These are phyloP conservation scores for Caracal caracal DNA, from an alignment of 2,113 vertebrate genomes.

Conservation along the genomic window DNA sequence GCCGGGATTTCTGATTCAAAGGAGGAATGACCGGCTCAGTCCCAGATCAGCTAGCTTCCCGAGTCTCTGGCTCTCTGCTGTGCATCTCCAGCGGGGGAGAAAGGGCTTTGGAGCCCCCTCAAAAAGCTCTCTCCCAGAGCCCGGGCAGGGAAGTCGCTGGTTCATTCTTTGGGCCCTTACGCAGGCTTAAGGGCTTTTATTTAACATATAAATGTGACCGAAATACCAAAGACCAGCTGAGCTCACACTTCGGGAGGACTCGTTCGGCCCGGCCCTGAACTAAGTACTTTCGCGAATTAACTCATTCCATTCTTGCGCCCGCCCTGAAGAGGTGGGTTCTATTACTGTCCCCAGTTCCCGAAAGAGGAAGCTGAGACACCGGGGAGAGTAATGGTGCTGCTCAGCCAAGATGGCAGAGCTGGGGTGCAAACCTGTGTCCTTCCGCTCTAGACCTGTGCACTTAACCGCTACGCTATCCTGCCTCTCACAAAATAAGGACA, in stretches of 20 bases:
- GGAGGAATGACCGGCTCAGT: rapidly evolving
- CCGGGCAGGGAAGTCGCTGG: neutral
- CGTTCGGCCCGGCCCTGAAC: neutral
- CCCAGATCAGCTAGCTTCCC: neutral
- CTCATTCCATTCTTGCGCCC: neutral
- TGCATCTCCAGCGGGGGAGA: neutral
- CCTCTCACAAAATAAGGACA: neutral
- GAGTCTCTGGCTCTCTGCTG: neutral
- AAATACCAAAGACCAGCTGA: neutral
- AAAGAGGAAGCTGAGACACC: neutral
- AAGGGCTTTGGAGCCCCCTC: neutral
- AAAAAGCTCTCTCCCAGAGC: neutral
- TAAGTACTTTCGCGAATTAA: neutral
- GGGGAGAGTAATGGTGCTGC: neutral
- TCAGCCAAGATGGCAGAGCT: neutral
- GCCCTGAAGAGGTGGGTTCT: neutral
- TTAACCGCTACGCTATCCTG: neutral
- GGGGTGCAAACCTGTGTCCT: rapidly evolving
- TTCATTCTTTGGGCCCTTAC: neutral
- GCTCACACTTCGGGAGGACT: neutral
- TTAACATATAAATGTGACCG: neutral
- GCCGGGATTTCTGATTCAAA: neutral
- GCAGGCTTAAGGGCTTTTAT: neutral
- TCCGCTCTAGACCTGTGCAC: neutral
- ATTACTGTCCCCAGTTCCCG: neutral